phyloP scores from a whole-genome alignment of 2,113 vertebrate species.

The Ailuropoda melanoleuca region DNA sequence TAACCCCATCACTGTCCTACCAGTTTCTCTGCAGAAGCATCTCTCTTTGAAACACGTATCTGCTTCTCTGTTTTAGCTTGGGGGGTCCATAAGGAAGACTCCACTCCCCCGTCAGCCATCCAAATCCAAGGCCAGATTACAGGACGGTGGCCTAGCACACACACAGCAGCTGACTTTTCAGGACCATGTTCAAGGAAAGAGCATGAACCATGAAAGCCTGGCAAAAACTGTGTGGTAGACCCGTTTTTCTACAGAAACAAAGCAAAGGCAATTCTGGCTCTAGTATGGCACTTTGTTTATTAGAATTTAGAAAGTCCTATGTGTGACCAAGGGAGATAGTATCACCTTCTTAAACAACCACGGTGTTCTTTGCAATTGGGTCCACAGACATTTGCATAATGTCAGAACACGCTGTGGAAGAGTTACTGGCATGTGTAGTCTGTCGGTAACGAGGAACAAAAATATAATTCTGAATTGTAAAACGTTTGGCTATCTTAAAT shows the following conservation, averaged over 20 bases:
- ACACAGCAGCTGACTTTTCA: neutral
- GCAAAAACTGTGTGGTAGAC: neutral
- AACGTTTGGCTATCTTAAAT: constrained; percentile 5
- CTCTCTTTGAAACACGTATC: neutral
- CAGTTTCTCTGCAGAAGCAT: neutral
- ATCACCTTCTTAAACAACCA: neutral
- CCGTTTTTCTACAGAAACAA: constrained; percentile 15
- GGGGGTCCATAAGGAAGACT: neutral
- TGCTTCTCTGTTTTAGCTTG: constrained; percentile 47
- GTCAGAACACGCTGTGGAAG: neutral
- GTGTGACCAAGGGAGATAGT: neutral
- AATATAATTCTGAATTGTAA: constrained; percentile 8
- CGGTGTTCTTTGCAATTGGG: neutral
- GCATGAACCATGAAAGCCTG: neutral
- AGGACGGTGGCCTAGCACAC: neutral
- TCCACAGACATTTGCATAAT: neutral
- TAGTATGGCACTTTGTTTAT: neutral
- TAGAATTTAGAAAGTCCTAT: neutral
- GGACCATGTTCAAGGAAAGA: neutral
- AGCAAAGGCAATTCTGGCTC: neutral
- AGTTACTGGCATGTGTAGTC: neutral
- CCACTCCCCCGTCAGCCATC: constrained; percentile 17
- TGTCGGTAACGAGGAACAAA: neutral
- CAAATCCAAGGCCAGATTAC: neutral
- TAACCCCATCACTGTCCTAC: neutral